A percentile compares a stretch with the other conserved stretches of the same genome.
Evolutionary conservation across 2,888 invertebrate genomes (phyloP).

Genomic region (Abrostola tripartita): DNA sequence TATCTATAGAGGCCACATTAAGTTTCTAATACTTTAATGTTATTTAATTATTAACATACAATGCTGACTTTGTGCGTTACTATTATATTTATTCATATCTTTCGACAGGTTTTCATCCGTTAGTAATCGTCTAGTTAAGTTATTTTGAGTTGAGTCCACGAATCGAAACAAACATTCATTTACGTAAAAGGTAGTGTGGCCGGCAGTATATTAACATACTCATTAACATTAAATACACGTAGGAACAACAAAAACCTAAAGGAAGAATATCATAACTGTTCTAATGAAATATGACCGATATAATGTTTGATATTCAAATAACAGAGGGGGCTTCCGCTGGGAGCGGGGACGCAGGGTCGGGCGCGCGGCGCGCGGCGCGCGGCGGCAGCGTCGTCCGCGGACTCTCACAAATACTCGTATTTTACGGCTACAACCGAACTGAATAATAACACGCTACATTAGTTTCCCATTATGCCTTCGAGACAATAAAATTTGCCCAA

Average conservation of each 20-base stretch:
- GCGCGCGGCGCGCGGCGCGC: conserved; percentile 56
- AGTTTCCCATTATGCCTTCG: conserved; percentile 88
- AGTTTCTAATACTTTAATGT: conserved; percentile 50
- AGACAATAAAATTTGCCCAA: conserved; percentile 89
- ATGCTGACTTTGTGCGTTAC: conserved; percentile 54
- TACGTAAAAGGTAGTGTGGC: conserved; percentile 40
- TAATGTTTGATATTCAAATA: conserved; percentile 87
- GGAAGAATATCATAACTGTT: conserved; percentile 87
- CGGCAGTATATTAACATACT: conserved; percentile 71
- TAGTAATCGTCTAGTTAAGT: conserved; percentile 16
- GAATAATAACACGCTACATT: conserved; percentile 89
- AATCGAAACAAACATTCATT: conserved; percentile 28
- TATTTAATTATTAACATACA: conserved; percentile 67
- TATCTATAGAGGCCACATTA: conserved; percentile 53
- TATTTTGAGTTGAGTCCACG: too few relatives aligned
- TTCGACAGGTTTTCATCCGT: conserved; percentile 20
- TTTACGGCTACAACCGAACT: conserved; percentile 87
- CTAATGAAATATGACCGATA: conserved; percentile 83
- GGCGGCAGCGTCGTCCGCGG: conserved; percentile 61
- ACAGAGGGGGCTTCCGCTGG: conserved; percentile 84
- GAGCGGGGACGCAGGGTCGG: conserved; percentile 60
- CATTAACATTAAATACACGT: conserved; percentile 79
- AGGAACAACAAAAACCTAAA: conserved; percentile 69
- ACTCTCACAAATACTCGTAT: conserved; percentile 81
- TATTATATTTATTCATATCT: conserved; percentile 62